These are phyloP conservation scores for Tetrax tetrax DNA, from an alignment of 2,113 vertebrate species.

Conservation along the genomic window DNA sequence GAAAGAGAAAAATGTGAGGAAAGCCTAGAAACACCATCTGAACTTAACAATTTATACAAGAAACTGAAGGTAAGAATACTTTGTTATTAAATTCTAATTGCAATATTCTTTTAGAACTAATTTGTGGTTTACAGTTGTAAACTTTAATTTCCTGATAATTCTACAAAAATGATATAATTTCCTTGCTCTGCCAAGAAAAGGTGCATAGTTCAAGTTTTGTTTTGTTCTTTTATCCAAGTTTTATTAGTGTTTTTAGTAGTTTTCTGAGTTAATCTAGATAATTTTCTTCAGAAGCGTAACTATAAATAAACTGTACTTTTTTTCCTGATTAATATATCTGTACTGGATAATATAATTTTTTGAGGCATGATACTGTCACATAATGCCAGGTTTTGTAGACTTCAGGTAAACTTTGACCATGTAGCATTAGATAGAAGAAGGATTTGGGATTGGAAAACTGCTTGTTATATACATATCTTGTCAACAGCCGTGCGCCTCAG, in stretches of 20 bases:
- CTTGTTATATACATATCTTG: neutral
- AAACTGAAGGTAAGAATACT: conserved; percentile 74
- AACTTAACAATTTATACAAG: conserved; percentile 51
- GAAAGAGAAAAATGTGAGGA: conserved; percentile 4
- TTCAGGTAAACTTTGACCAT: neutral
- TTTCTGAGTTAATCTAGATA: neutral
- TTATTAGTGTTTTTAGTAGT: neutral
- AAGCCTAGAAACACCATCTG: conserved; percentile 38
- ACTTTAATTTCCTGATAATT: neutral
- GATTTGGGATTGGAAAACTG: neutral
- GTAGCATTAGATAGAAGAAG: neutral
- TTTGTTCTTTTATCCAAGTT: neutral
- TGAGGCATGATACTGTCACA: neutral
- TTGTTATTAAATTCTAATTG: neutral
- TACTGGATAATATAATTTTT: neutral
- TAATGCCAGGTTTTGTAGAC: neutral
- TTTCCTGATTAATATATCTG: neutral
- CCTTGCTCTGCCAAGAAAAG: neutral
- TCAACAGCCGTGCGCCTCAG: neutral
- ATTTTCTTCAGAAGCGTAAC: neutral
- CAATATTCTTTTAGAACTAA: neutral
- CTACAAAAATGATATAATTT: neutral
- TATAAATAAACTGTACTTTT: neutral
- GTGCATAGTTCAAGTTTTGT: neutral
- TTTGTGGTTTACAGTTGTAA: neutral